These are phyloP conservation scores for Fragum whitleyi DNA, from an alignment of 2,888 invertebrate species.

Conservation along the genomic window DNA sequence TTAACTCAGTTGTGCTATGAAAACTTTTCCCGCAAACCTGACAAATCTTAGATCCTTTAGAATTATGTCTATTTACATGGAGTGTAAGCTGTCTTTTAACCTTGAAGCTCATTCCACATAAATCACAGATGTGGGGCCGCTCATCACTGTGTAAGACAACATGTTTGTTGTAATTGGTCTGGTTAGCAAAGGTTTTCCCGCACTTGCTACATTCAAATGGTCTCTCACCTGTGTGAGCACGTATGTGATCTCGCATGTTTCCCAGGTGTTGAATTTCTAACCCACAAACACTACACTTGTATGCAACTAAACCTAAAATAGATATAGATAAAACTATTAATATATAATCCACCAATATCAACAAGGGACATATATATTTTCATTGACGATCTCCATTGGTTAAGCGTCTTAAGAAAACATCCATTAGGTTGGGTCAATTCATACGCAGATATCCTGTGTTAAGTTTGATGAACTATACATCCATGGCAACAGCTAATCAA, in stretches of 20 bases:
- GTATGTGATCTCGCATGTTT: conserved; percentile 42
- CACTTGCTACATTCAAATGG: conserved; percentile 59
- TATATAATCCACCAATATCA: too few relatives aligned
- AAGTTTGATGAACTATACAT: too few relatives aligned
- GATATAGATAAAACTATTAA: too few relatives aligned
- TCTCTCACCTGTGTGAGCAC: conserved; percentile 51
- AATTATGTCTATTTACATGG: conserved; percentile 62
- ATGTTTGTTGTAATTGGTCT: conserved; percentile 62
- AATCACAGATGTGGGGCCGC: conserved; percentile 59
- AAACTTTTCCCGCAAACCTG: conserved; percentile 57
- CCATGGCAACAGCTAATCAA: too few relatives aligned
- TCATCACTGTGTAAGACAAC: conserved; percentile 60
- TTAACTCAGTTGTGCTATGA: conserved; percentile 55
- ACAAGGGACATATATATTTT: background rate
- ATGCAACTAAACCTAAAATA: conserved; percentile 1
- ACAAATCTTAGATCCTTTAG: conserved; percentile 59
- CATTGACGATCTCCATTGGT: too few relatives aligned
- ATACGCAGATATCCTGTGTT: too few relatives aligned
- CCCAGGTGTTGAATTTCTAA: background rate
- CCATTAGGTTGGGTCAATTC: too few relatives aligned
- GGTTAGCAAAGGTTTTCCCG: conserved; percentile 53
- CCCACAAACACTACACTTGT: conserved; percentile 31
- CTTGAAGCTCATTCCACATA: conserved; percentile 64
- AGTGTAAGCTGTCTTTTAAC: conserved; percentile 54
- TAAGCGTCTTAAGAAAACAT: too few relatives aligned